phyloP scores from a whole-genome alignment of 2,797 vertebrate genomes.

The Loriculus beryllinus region DNA sequence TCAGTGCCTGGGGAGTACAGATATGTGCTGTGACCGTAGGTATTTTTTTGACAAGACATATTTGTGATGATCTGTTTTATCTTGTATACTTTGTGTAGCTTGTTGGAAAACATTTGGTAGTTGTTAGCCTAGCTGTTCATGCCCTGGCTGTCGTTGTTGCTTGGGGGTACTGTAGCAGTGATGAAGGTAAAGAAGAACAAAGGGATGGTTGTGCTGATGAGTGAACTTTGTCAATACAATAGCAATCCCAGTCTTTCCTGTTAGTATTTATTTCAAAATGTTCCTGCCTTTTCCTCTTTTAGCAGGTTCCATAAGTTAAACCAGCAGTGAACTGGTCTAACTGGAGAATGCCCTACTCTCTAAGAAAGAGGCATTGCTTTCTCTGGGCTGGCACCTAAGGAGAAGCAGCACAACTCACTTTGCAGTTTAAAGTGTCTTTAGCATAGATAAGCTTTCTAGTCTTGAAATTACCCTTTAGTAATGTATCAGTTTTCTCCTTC shows the following conservation, averaged over 20 bases:
- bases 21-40: fast-evolving
- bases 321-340: neutral
- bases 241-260: neutral
- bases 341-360: neutral
- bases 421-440: neutral
- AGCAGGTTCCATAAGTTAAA: neutral
- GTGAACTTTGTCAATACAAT: neutral
- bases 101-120: neutral
- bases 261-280: neutral
- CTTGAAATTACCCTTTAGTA: neutral
- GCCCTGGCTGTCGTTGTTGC: neutral
- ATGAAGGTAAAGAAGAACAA: neutral
- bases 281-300: neutral
- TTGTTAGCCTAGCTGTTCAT: neutral
- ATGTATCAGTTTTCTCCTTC: neutral
- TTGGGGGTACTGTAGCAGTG: neutral
- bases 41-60: neutral
- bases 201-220: neutral
- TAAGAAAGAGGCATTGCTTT: neutral
- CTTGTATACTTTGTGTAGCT: neutral
- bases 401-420: neutral
- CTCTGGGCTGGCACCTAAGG: neutral
- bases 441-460: neutral
- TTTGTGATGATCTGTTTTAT: neutral
- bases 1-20: neutral